Evolutionary conservation across 2,797 vertebrate genomes (phyloP), one percentile per base, ranked within the genome.

Genomic region (Phoxinus dragarum): DNA sequence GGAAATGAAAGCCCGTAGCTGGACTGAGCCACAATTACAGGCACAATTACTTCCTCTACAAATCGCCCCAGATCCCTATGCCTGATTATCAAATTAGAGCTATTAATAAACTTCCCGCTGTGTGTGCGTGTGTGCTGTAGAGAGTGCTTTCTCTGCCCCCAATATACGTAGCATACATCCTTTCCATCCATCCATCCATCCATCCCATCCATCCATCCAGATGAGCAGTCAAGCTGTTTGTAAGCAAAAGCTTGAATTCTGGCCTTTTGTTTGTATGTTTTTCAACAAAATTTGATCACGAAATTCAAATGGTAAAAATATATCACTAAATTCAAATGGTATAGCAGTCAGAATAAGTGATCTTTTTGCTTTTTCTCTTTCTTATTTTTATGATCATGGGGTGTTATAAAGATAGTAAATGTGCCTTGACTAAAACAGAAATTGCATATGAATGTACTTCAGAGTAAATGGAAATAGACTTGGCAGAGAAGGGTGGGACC

Each of bases 1-100:
- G 86, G 86, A 89, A 87, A 87, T 87, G 83, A 85, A 87, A 76
- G 77, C 34, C 44, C 42, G 82, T 47, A 40, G 77, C 56, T 68
- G 75, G 78, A 85, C 84, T 47, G 73, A 78, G 61, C 44, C 86
- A 72, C 83, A 88, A 88, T 85, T 87, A 82, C 83, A 82, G 66
- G 27, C 67, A 85, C 83, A 80, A 85, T 85, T 76, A 81, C 68
- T 82, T 89, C 83, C 75, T 80, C 64, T 71, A 59, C 38, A 85
- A 85, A 80, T 72, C 76, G 67, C 66, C 75, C 76, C 84, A 83
- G 88, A 87, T 87, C 75, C 80, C 73, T 76, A 85, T 82, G 68
- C 73, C 54, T 56, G 27, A 47, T 77, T 64, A 77, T 75, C 69
- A 80, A 85, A 83, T 79, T 84, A 64, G 80, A 69, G 76, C 69